phyloP scores from a whole-genome alignment of 2,888 invertebrate species.

The Pemphredon lugubris region DNA sequence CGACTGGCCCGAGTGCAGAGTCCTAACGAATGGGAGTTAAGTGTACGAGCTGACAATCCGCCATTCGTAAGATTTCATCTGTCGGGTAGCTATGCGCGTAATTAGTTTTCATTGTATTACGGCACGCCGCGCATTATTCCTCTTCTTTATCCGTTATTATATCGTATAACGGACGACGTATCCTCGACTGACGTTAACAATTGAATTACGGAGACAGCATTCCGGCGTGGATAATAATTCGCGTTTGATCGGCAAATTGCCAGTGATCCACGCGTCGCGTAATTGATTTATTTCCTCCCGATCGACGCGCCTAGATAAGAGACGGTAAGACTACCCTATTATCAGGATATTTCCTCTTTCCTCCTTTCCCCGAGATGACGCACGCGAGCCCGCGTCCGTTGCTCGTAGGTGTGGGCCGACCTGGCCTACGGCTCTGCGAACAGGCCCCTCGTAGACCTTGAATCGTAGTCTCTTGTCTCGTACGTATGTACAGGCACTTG shows the following conservation, averaged over 20 bases:
- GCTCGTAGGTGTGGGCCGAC: conserved; percentile 45
- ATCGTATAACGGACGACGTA: no score
- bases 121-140: no score
- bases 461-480: conserved; percentile 39
- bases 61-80: no score
- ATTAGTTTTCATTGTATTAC: no score
- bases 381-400: conserved; percentile 41
- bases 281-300: conserved; percentile 38
- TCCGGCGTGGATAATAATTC: background rate
- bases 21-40: no score
- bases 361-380: conserved; percentile 36
- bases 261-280: conserved; percentile 33
- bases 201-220: background rate
- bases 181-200: no score
- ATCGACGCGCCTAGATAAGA: conserved; percentile 4
- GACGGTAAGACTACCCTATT: conserved; percentile 21
- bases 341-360: conserved; percentile 46
- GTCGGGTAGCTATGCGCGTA: no score
- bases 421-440: conserved; percentile 34
- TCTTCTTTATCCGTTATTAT: no score
- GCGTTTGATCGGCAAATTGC: background rate
- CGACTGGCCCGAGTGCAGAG: no score
- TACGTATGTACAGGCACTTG: conserved; percentile 22
- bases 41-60: no score
- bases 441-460: conserved; percentile 61